Evolutionary conservation across 2,888 invertebrate genomes (phyloP).

Genomic region (Autographa gamma): DNA sequence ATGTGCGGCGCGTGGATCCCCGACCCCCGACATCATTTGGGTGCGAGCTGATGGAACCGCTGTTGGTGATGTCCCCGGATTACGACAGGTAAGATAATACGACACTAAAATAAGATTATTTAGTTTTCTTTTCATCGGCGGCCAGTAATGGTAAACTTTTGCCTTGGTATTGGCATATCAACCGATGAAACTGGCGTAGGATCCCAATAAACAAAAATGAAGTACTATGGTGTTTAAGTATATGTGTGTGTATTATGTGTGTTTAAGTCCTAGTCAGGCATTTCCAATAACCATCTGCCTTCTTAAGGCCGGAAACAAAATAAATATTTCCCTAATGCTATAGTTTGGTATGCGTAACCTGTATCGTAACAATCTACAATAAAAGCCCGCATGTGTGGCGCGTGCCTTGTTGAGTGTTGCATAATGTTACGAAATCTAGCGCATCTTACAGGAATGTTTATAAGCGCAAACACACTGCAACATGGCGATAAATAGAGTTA

Average conservation of each 20-base stretch:
- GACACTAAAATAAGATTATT: too few relatives aligned
- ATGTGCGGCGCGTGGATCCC: conserved; percentile 97
- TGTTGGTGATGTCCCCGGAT: conserved; percentile 96
- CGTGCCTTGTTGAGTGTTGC: conserved; percentile 28
- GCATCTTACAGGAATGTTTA: conserved; percentile 4
- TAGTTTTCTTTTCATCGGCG: too few relatives aligned
- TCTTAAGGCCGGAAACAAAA: too few relatives aligned
- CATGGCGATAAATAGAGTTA: background rate
- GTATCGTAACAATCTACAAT: conserved; percentile 28
- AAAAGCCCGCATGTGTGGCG: conserved; percentile 31
- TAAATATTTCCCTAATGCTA: background rate
- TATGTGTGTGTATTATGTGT: too few relatives aligned
- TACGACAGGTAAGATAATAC: conserved; percentile 91
- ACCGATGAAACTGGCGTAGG: too few relatives aligned
- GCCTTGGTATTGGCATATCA: too few relatives aligned
- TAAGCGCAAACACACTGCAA: background rate
- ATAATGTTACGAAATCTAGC: conserved; percentile 25
- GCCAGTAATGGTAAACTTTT: too few relatives aligned
- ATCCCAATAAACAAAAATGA: too few relatives aligned
- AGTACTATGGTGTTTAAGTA: too few relatives aligned
- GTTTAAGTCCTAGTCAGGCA: too few relatives aligned
- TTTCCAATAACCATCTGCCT: too few relatives aligned
- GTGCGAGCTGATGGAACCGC: conserved; percentile 96
- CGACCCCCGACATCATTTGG: conserved; percentile 97
- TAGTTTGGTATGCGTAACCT: conserved; percentile 14